These are phyloP conservation scores for Pteronura brasiliensis DNA, from an alignment of 2,113 vertebrate species.

Conservation along the genomic window DNA sequence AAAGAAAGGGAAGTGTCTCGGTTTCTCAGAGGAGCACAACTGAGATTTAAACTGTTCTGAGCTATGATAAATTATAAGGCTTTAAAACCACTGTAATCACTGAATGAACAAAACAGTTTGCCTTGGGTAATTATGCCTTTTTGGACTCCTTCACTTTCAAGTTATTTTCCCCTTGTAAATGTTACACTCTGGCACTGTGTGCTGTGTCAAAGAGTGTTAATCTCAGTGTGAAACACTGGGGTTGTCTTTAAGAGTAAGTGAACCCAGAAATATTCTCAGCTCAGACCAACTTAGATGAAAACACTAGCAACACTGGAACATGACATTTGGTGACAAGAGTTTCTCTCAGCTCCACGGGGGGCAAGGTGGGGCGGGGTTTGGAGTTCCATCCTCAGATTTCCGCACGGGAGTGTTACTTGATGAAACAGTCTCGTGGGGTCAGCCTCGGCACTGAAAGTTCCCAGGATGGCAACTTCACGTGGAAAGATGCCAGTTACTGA, in stretches of 20 bases:
- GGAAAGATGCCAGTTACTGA: constrained; percentile 37
- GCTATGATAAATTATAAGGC: constrained; percentile 72
- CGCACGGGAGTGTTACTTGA: neutral
- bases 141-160: constrained; percentile 77
- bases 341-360: constrained; percentile 44
- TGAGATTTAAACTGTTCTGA: constrained; percentile 75
- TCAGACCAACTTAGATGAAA: constrained; percentile 69
- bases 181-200: constrained; percentile 62
- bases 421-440: neutral
- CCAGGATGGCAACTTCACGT: neutral
- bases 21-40: constrained; percentile 72
- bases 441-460: neutral
- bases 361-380: neutral
- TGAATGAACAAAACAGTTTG: constrained; percentile 79
- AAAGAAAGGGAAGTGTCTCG: constrained; percentile 59
- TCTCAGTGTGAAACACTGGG: constrained; percentile 72
- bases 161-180: constrained; percentile 81
- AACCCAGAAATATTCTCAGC: constrained; percentile 72
- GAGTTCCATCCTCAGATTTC: neutral
- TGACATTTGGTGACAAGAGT: constrained; percentile 4
- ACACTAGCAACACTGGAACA: neutral
- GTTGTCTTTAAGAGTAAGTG: constrained; percentile 78
- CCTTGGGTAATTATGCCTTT: constrained; percentile 79
- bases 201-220: constrained; percentile 75
- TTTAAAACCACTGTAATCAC: constrained; percentile 79